Evolutionary conservation across 2,113 vertebrate species (phyloP), one percentile per base, ranked within the genome.

Genomic region (Oryzias melastigma): DNA sequence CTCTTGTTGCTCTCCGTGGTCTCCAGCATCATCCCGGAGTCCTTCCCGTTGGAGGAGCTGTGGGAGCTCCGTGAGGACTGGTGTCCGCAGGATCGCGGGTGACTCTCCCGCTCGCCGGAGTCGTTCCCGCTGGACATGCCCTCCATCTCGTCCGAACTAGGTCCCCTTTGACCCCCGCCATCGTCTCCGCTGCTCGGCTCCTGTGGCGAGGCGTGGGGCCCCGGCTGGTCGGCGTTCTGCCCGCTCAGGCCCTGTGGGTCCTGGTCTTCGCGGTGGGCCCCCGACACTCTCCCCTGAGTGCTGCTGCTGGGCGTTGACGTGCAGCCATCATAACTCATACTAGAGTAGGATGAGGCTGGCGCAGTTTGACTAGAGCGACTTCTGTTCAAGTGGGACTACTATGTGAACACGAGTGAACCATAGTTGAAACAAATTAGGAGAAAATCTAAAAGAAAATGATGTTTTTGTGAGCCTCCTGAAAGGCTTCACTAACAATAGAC

Each of bases 1-100:
- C 94, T 96, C 79, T 95, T 96, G 84, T 88, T 89, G 89, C 92
- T 95, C 83, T 93, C 94, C 1, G 93, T 94, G 0, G 89, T 95
- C 52, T 93, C 92, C 78, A 95, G 82, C 86, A 94, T 85, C 83
- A 95, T 89, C 61, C 90, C 94, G 0, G 95, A 96, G 75, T 96
- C 95, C 57, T 95, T 95, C 52, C 93, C 91, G 1, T 93, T 93
- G 0, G 93, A 94, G 7, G 92, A 94, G 68, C 92, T 93, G 63
- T 92, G 91, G 20, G 93, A 94, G 75, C 94, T 95, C 59, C 83
- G 87, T 2, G 56, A 86, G 16, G 88, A 92, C 83, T 91, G 91
- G 27, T 85, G 84, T 7, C 92, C 85, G 0, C 64, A 76, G 4
- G 88, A 92, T 18, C 86, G 71, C 60, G 35, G 35, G 35, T 91